phyloP scores from a whole-genome alignment of 2,797 vertebrate species.

The Premnoplex brunnescens region DNA sequence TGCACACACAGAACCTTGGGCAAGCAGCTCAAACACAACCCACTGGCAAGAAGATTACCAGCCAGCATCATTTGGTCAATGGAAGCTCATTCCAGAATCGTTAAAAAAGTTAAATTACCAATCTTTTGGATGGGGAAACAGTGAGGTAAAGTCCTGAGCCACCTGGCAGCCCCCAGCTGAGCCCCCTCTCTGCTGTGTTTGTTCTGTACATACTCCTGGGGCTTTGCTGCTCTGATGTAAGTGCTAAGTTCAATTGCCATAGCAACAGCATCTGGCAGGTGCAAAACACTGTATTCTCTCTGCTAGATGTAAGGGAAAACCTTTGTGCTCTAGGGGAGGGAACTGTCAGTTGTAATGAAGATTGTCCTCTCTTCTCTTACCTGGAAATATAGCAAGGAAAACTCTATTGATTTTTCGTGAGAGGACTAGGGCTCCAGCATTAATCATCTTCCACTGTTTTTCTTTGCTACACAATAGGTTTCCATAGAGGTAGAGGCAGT shows the following conservation, averaged over 20 bases:
- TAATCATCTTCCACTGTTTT: not conserved
- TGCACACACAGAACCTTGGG: fast-evolving
- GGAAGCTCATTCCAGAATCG: not conserved
- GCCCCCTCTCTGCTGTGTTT: not conserved
- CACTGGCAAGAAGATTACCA: not conserved
- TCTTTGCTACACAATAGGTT: not conserved
- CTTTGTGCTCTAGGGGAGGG: not conserved
- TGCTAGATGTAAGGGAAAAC: not conserved
- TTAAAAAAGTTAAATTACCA: not conserved
- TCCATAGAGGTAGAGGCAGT: not conserved
- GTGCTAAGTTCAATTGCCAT: not conserved
- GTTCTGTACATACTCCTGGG: not conserved
- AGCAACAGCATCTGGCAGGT: constrained; percentile 40
- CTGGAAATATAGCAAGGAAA: constrained; percentile 1
- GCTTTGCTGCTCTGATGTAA: not conserved
- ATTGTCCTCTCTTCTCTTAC: constrained; percentile 4
- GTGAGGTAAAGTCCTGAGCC: not conserved
- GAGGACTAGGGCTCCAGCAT: constrained; percentile 10
- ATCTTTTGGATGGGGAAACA: not conserved
- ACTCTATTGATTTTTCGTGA: not conserved
- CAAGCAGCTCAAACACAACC: not conserved
- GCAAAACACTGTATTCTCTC: not conserved
- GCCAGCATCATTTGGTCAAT: not conserved
- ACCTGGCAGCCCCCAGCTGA: not conserved
- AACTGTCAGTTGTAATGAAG: constrained; percentile 1